These are phyloP conservation scores for Oreochromis aureus DNA, from an alignment of 2,113 vertebrate species.

Conservation along the genomic window DNA sequence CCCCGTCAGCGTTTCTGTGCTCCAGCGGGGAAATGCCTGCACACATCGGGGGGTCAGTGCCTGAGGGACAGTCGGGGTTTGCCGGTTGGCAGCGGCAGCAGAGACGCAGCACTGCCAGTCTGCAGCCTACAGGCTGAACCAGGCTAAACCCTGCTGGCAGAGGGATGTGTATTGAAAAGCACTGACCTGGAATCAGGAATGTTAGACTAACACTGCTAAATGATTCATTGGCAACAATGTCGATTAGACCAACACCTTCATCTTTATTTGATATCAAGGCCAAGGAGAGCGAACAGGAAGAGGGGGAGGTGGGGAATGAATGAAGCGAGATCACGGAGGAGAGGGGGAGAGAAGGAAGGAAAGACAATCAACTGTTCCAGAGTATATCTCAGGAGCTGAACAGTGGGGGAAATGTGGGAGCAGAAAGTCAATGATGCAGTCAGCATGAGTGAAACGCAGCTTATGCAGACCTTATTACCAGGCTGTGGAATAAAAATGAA, in stretches of 20 bases:
- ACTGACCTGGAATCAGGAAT: conserved; percentile 62
- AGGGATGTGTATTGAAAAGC: conserved; percentile 29
- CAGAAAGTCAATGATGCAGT: not conserved
- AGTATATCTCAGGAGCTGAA: not conserved
- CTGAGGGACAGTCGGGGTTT: conserved; percentile 34
- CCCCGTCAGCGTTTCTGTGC: not conserved
- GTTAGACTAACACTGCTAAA: conserved; percentile 68
- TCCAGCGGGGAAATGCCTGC: not conserved
- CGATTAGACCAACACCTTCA: conserved; percentile 61
- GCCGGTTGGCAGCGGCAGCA: conserved; percentile 15
- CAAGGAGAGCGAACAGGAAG: not conserved
- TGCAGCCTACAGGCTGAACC: conserved; percentile 12
- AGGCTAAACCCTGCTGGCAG: conserved; percentile 38
- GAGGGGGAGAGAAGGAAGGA: not conserved
- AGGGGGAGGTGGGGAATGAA: not conserved
- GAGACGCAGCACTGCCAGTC: conserved; percentile 6
- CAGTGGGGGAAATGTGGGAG: not conserved
- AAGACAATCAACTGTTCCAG: not conserved
- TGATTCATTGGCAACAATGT: conserved; percentile 62
- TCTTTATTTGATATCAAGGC: conserved; percentile 63
- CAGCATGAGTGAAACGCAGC: not conserved
- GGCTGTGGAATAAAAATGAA: not conserved
- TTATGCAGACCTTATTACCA: not conserved
- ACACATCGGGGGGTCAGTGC: conserved; percentile 19
- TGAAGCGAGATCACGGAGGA: not conserved